Evolutionary conservation across 1,140 invertebrate genomes (phyloP).

Genomic region (Drosophila leontia): DNA sequence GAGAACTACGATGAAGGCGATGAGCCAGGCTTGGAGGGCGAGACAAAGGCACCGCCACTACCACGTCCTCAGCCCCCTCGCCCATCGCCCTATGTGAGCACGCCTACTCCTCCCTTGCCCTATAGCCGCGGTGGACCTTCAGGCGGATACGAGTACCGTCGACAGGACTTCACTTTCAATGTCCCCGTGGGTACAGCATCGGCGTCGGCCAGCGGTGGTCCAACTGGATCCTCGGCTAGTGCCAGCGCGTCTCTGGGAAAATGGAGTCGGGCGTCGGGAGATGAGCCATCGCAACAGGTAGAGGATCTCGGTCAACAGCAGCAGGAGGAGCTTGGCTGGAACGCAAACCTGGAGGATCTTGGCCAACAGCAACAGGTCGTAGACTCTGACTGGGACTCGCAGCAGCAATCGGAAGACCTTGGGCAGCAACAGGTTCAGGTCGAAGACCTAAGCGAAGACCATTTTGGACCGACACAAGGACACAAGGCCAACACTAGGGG

Average conservation of each 20-base stretch:
- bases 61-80: slow-evolving; percentile 1
- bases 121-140: slow-evolving; percentile 14
- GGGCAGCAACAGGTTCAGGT: slow-evolving; percentile 55
- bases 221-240: slow-evolving; percentile 50
- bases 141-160: slow-evolving; percentile 62
- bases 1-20: slow-evolving; percentile 60
- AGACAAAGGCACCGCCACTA: slow-evolving; percentile 31
- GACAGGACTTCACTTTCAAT: slow-evolving; percentile 68
- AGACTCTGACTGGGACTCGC: slow-evolving; percentile 13
- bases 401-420: slow-evolving; percentile 32
- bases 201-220: slow-evolving; percentile 55
- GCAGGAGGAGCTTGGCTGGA: slow-evolving; percentile 42
- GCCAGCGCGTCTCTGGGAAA: slow-evolving; percentile 56
- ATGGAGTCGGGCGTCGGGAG: slow-evolving; percentile 57
- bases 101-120: slow-evolving; percentile 51
- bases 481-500: slow-evolving; percentile 7
- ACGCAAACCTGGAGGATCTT: slow-evolving; percentile 23
- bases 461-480: slow-evolving; percentile 14
- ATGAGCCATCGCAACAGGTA: slow-evolving; percentile 38
- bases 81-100: slow-evolving; percentile 29
- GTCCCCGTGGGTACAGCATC: slow-evolving; percentile 49
- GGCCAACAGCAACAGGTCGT: slow-evolving; percentile 49
- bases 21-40: slow-evolving; percentile 74
- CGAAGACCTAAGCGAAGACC: slow-evolving; percentile 31
- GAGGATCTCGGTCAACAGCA: slow-evolving; percentile 49